These are phyloP conservation scores for Iguana delicatissima DNA, from an alignment of 2,797 vertebrate species.

Conservation along the genomic window DNA sequence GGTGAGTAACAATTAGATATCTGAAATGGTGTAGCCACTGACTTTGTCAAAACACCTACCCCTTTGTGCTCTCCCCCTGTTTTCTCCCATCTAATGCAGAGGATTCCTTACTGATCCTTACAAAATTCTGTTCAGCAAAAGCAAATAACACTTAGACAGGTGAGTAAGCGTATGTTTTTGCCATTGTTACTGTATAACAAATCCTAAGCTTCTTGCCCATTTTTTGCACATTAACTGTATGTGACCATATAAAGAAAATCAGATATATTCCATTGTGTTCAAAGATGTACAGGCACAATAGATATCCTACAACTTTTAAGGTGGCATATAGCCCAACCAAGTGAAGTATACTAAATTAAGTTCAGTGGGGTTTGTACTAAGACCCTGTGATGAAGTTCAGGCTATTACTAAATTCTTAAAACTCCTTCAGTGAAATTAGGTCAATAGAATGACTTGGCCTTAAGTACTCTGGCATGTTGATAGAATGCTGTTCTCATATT, in stretches of 20 bases:
- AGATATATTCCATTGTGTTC: not conserved
- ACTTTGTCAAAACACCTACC: not conserved
- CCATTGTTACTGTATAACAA: fast-evolving
- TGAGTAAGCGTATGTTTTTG: fast-evolving
- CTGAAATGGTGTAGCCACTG: not conserved
- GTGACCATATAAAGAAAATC: not conserved
- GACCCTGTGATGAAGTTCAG: not conserved
- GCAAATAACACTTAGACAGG: not conserved
- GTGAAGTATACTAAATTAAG: not conserved
- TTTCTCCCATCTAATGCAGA: fast-evolving
- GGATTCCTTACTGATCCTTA: not conserved
- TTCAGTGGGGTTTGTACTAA: not conserved
- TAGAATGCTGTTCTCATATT: not conserved
- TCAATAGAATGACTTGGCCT: conserved; percentile 12
- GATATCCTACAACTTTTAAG: not conserved
- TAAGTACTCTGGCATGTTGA: not conserved
- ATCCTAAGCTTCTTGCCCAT: not conserved
- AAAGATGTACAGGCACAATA: not conserved
- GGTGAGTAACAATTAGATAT: conserved; percentile 60
- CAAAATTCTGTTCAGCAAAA: not conserved
- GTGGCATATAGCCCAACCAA: not conserved
- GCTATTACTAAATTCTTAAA: conserved; percentile 1
- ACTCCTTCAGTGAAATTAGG: conserved; percentile 6
- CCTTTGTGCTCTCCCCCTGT: not conserved
- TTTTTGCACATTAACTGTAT: not conserved